Percentiles rank a stretch among this genome's conserved stretches.
Conservation (phyloP, 2,797 vertebrate species). For the Gymnopithys bicolor region DNA sequence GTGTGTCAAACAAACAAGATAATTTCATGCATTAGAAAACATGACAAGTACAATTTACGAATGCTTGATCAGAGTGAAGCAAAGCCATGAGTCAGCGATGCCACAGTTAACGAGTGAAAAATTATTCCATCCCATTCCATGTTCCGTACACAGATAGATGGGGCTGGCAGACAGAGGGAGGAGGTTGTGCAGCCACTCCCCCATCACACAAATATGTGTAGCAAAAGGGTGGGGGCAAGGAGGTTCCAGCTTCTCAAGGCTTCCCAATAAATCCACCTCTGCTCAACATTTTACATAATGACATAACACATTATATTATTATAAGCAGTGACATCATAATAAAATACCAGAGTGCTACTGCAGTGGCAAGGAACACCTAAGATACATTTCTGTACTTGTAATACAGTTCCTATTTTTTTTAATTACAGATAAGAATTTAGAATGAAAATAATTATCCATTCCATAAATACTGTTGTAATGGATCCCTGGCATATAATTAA, state of each 20-base stretch:
- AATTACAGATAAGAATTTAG: slow-evolving; percentile 70
- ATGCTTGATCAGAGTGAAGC: slow-evolving; percentile 30
- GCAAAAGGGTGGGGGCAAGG: slow-evolving; percentile 14
- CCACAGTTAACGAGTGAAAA: neutral
- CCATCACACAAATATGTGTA: neutral
- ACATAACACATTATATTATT: slow-evolving; percentile 28
- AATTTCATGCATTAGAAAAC: slow-evolving; percentile 40
- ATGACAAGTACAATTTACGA: neutral
- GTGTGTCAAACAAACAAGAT: slow-evolving; percentile 32
- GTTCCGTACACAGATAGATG: neutral
- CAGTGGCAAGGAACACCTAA: slow-evolving; percentile 52
- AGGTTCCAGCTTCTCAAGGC: slow-evolving; percentile 18
- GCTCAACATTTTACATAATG: slow-evolving; percentile 53
- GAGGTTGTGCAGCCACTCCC: slow-evolving; percentile 13
- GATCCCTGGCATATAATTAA: slow-evolving; percentile 48
- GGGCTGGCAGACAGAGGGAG: neutral
- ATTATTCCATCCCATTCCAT: neutral
- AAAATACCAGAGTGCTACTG: slow-evolving; percentile 25
- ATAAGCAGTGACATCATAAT: slow-evolving; percentile 50
- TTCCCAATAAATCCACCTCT: slow-evolving; percentile 48
- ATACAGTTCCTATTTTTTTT: slow-evolving; percentile 58
- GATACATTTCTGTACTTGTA: slow-evolving; percentile 29
- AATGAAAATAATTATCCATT: slow-evolving; percentile 65
- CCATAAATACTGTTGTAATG: slow-evolving; percentile 37
- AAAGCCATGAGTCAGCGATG: slow-evolving; percentile 55